Conservation (phyloP, 2,113 vertebrate genomes). For the Parus major region DNA sequence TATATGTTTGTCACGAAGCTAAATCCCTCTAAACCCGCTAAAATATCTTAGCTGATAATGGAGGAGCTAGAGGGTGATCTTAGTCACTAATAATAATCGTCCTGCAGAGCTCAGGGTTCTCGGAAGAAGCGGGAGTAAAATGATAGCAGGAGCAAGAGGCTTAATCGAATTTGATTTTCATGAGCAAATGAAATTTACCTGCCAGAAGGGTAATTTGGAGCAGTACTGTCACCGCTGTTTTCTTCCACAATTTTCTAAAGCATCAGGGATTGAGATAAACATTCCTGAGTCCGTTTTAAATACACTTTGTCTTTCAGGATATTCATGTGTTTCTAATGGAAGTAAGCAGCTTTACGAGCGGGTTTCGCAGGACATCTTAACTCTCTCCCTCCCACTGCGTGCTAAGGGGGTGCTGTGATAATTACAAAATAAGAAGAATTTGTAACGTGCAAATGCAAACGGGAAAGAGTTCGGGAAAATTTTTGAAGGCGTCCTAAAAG, state of each 20-base stretch:
- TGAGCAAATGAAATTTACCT: constrained; percentile 75
- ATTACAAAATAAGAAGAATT: constrained; percentile 54
- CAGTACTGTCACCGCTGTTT: constrained; percentile 36
- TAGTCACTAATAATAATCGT: background rate
- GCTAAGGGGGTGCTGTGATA: constrained; percentile 11
- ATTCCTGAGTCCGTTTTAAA: constrained; percentile 67
- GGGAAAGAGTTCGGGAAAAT: background rate
- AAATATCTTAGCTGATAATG: constrained; percentile 10
- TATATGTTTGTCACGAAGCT: background rate
- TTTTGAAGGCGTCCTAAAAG: background rate
- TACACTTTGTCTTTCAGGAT: constrained; percentile 77
- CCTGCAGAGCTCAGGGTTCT: background rate
- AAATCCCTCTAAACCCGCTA: background rate
- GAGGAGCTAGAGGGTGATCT: background rate
- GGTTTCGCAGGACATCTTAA: constrained; percentile 76
- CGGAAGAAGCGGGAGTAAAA: background rate
- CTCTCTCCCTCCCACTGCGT: constrained; percentile 73
- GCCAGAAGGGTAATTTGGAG: constrained; percentile 55
- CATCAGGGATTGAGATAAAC: constrained; percentile 67
- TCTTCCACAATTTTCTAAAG: constrained; percentile 58
- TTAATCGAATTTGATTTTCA: constrained; percentile 76
- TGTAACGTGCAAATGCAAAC: background rate
- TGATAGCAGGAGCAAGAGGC: background rate
- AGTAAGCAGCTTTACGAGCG: constrained; percentile 79
- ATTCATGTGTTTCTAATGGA: constrained; percentile 84